Evolutionary conservation across 1,140 invertebrate genomes (phyloP), one percentile per base, ranked within the genome.

Genomic region (Gryon sp.): DNA sequence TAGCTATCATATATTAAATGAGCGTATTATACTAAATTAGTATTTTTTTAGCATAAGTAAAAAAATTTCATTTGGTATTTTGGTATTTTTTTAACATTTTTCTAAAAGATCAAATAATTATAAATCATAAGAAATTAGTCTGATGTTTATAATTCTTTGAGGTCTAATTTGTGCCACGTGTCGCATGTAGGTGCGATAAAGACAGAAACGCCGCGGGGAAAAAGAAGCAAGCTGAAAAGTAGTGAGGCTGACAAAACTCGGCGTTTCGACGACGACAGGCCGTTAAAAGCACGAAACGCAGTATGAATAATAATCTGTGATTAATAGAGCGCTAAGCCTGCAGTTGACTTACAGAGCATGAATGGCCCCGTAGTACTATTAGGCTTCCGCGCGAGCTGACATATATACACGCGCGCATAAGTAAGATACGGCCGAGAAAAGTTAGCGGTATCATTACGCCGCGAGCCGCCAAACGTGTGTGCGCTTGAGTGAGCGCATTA

Each of bases 291-390:
- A 65, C 78, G 63, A 65, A 60, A 68, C 69, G 75, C 72, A 50
- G 79, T 81, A 84, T 85, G 83, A 85, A 85, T 84, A 85, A 85
- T 85, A 85, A 85, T 85, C 84, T 79, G 70, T 85, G 84, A 84
- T 85, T 85, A 85, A 85, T 85, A 84, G 83, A 84, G 81, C 75
- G 75, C 75, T 72, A 72, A 77, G 66, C 63, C 63, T 73, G 63
- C 57, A 68, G 69, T 78, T 73, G 70, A 74, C 57, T 78, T 78
- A 63, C 62, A 59, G 62, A 68, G 57, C 63, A 73, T 69, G 76
- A 78, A 78, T 78, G 69, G 69, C 52, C n/a, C 50, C 75, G 63
- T 78, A 78, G 76, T 78, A 73, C 69, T 73, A 77, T 70, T 77
- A 72, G 66, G 60, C 50, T 43, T 40, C 57, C 63, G 32, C 52